Evolutionary conservation across 2,888 invertebrate species (phyloP).

Genomic region (Apoda limacodes): DNA sequence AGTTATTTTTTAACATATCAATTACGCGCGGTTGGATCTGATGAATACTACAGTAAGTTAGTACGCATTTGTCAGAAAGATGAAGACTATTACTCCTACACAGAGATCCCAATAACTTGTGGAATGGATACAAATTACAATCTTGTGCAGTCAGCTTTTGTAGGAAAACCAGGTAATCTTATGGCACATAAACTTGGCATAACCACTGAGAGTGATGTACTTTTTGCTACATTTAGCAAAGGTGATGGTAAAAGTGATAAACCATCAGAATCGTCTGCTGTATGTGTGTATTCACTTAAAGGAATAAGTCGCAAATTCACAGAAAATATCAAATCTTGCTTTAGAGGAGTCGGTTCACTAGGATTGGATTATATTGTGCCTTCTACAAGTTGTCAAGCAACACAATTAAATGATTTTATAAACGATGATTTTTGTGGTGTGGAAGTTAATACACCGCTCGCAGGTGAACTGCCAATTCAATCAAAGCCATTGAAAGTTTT

Average conservation of each 20-base stretch:
- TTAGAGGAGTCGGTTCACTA: slow-evolving; percentile 85
- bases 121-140: slow-evolving; percentile 84
- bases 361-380: slow-evolving; percentile 95
- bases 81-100: slow-evolving; percentile 96
- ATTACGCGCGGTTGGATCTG: slow-evolving; percentile 82
- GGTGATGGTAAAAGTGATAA: slow-evolving; percentile 79
- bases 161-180: slow-evolving; percentile 94
- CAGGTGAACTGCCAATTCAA: slow-evolving; percentile 90
- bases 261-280: slow-evolving; percentile 79
- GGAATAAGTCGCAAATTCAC: slow-evolving; percentile 93
- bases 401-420: slow-evolving; percentile 89
- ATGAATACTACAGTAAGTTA: slow-evolving; percentile 90
- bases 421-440: slow-evolving; percentile 96
- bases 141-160: slow-evolving; percentile 93
- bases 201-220: slow-evolving; percentile 92
- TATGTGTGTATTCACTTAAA: slow-evolving; percentile 95
- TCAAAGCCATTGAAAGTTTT: slow-evolving; percentile 89
- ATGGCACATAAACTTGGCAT: slow-evolving; percentile 91
- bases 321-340: slow-evolving; percentile 96
- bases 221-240: slow-evolving; percentile 95
- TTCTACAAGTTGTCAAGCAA: slow-evolving; percentile 87
- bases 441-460: slow-evolving; percentile 95
- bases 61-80: slow-evolving; percentile 97
- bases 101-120: slow-evolving; percentile 96
- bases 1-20: slow-evolving; percentile 97